phyloP scores from a whole-genome alignment of 2,797 vertebrate species.

The Enteromius afrohamiltoni region DNA sequence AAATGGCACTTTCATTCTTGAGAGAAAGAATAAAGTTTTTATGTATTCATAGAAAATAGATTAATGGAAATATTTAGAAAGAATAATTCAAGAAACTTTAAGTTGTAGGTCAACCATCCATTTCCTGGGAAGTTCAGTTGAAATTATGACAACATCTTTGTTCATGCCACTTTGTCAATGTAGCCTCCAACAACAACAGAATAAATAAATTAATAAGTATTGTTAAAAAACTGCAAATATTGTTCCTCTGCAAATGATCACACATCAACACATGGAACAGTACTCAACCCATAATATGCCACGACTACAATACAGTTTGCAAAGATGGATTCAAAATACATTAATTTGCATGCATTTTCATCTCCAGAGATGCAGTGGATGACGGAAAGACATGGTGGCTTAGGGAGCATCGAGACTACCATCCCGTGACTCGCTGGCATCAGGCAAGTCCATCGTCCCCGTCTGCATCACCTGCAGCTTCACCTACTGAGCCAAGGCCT shows the following conservation, averaged over 20 bases:
- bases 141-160: background rate
- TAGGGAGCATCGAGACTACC: background rate
- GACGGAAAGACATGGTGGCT: conserved; percentile 34
- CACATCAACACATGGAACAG: conserved; percentile 5
- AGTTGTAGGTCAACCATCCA: background rate
- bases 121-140: background rate
- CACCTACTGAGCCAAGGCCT: conserved; percentile 40
- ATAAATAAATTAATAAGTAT: no score
- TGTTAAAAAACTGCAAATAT: no score
- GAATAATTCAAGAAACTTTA: background rate
- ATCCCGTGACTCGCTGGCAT: conserved; percentile 2
- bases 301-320: conserved; percentile 29
- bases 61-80: no score
- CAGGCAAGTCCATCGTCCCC: conserved; percentile 19
- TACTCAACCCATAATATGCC: no score
- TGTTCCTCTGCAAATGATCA: conserved; percentile 45
- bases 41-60: no score
- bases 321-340: conserved; percentile 35
- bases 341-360: conserved; percentile 42
- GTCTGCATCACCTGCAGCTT: conserved; percentile 36
- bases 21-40: no score
- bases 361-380: conserved; percentile 18
- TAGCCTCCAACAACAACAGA: background rate
- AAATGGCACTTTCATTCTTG: no score
- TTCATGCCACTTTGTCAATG: no score